Evolutionary conservation across 2,888 invertebrate genomes (phyloP).

Genomic region (Catocala fraxini): DNA sequence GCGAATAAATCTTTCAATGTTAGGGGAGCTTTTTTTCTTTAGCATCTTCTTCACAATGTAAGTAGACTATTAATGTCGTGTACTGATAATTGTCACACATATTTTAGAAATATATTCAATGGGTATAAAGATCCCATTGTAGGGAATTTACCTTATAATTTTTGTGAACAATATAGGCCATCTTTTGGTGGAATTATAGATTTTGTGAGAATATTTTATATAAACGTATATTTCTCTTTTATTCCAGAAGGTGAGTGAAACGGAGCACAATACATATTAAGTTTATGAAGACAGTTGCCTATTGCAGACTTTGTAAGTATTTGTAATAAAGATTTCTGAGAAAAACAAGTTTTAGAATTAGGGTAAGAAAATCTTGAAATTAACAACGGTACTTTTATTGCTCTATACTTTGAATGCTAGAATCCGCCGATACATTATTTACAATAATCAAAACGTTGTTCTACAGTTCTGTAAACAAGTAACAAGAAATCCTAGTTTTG

Average conservation of each 20-base stretch:
- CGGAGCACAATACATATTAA: conserved; percentile 37
- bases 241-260: conserved; percentile 84
- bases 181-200: conserved; percentile 51
- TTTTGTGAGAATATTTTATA: conserved; percentile 68
- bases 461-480: too few relatives aligned
- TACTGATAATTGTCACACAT: conserved; percentile 88
- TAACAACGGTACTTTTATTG: neutral
- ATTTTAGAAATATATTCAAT: conserved; percentile 80
- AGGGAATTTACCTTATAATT: conserved; percentile 62
- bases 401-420: too few relatives aligned
- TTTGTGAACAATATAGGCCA: conserved; percentile 57
- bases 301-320: conserved; percentile 31
- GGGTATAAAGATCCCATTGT: conserved; percentile 58
- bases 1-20: conserved; percentile 83
- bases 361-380: neutral
- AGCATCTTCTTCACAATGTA: conserved; percentile 74
- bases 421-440: too few relatives aligned
- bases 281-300: conserved; percentile 38
- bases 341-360: neutral
- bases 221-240: conserved; percentile 69
- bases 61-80: conserved; percentile 85
- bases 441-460: too few relatives aligned
- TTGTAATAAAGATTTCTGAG: conserved; percentile 1
- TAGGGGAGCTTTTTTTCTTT: conserved; percentile 79
- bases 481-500: too few relatives aligned